Evolutionary conservation across 2,888 invertebrate species (phyloP).

Genomic region (Erynnis tages): DNA sequence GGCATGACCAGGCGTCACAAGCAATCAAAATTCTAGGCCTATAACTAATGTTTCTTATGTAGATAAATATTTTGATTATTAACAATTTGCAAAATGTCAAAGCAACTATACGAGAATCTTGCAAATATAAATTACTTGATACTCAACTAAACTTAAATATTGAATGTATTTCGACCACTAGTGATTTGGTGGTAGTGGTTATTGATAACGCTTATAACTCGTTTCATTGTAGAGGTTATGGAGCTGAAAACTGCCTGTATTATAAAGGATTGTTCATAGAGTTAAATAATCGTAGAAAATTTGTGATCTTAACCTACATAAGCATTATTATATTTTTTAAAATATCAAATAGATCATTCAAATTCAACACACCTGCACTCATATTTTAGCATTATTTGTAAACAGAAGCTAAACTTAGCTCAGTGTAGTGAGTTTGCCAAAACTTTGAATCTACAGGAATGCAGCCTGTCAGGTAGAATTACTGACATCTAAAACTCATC

Average conservation of each 20-base stretch:
- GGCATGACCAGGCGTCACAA: conserved; percentile 12
- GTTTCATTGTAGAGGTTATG: no score
- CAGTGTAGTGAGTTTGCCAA: conserved; percentile 4
- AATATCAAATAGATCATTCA: no score
- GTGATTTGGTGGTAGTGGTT: background rate
- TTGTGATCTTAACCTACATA: no score
- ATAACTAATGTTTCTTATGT: conserved; percentile 4
- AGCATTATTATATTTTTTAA: no score
- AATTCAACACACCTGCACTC: background rate
- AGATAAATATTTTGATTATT: conserved; percentile 10
- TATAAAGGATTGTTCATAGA: no score
- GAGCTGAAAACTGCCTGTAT: no score
- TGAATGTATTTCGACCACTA: background rate
- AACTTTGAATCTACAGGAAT: conserved; percentile 3
- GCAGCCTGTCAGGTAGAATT: conserved; percentile 3
- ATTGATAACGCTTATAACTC: no score
- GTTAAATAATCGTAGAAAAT: no score
- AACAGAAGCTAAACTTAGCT: background rate
- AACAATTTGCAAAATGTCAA: conserved; percentile 13
- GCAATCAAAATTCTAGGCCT: conserved; percentile 12
- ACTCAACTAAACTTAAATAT: background rate
- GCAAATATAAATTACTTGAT: conserved; percentile 7
- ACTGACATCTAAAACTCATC: conserved; percentile 8
- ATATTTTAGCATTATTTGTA: background rate
- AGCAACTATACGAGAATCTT: background rate